Percentiles rank a stretch among this genome's conserved stretches.
These are phyloP conservation scores for Temnothorax longispinosus DNA, from an alignment of 1,140 invertebrate genomes.

Conservation along the genomic window DNA sequence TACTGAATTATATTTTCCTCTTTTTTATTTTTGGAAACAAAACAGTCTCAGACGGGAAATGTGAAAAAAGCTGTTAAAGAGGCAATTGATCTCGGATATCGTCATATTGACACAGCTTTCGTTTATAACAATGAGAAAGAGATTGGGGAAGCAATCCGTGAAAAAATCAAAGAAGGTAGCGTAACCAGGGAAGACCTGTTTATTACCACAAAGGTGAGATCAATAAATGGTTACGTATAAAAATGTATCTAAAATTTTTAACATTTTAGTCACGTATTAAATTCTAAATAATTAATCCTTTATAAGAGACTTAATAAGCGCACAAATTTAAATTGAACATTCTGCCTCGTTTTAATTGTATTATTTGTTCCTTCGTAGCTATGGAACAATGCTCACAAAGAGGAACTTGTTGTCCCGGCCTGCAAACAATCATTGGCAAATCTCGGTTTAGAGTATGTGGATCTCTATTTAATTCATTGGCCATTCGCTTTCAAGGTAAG, in stretches of 20 bases:
- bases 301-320: neutral
- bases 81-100: conserved; percentile 94
- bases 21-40: neutral
- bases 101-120: conserved; percentile 95
- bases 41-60: conserved; percentile 85
- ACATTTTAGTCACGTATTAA: neutral
- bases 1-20: neutral
- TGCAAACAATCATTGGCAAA: conserved; percentile 89
- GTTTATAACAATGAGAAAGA: conserved; percentile 94
- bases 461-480: conserved; percentile 95
- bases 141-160: conserved; percentile 91
- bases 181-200: conserved; percentile 95
- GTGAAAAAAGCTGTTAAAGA: conserved; percentile 90
- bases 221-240: neutral
- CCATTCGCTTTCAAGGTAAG: conserved; percentile 91
- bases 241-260: conserved; percentile 26
- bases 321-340: neutral
- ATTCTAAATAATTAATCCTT: neutral
- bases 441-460: conserved; percentile 92
- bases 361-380: conserved; percentile 85
- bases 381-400: conserved; percentile 91
- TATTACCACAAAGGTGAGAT: conserved; percentile 90
- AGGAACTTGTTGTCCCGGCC: conserved; percentile 88
- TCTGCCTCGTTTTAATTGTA: neutral
- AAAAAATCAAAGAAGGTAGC: conserved; percentile 90